Evolutionary conservation across 1,140 invertebrate species (phyloP).

Genomic region (Drosophila dunni): DNA sequence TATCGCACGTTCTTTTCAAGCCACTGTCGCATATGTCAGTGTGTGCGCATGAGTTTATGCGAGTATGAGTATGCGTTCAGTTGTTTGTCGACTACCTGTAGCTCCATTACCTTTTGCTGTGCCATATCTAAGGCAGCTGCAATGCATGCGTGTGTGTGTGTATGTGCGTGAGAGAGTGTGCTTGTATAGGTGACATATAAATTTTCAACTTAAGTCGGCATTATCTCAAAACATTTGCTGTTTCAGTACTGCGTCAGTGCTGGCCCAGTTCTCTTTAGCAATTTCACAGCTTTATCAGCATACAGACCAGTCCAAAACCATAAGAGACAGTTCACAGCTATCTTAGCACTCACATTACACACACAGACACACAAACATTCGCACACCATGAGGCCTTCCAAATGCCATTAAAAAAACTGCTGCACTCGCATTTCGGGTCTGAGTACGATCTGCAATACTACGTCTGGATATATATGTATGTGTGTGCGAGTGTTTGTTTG

Average conservation of each 20-base stretch:
- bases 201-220: conserved; percentile 70
- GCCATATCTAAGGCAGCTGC: conserved; percentile 53
- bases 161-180: conserved; percentile 15
- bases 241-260: conserved; percentile 20
- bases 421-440: conserved; percentile 30
- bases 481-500: too few species aligned
- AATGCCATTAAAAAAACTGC: conserved; percentile 14
- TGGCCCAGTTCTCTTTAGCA: conserved; percentile 28
- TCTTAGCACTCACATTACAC: conserved; percentile 12
- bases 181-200: conserved; percentile 64
- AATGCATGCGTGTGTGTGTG: conserved; percentile 25
- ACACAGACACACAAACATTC: neutral
- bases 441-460: neutral
- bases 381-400: conserved; percentile 20
- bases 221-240: conserved; percentile 59
- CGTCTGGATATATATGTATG: conserved; percentile 16
- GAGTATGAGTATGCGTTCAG: conserved; percentile 20
- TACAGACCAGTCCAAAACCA: conserved; percentile 10
- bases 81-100: conserved; percentile 59
- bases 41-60: conserved; percentile 16
- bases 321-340: conserved; percentile 9
- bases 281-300: conserved; percentile 47
- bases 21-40: conserved; percentile 27
- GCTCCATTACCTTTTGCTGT: conserved; percentile 65
- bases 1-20: conserved; percentile 35